These are phyloP conservation scores for Phrynocephalus versicolor DNA, from an alignment of 2,113 vertebrate genomes.

Conservation along the genomic window DNA sequence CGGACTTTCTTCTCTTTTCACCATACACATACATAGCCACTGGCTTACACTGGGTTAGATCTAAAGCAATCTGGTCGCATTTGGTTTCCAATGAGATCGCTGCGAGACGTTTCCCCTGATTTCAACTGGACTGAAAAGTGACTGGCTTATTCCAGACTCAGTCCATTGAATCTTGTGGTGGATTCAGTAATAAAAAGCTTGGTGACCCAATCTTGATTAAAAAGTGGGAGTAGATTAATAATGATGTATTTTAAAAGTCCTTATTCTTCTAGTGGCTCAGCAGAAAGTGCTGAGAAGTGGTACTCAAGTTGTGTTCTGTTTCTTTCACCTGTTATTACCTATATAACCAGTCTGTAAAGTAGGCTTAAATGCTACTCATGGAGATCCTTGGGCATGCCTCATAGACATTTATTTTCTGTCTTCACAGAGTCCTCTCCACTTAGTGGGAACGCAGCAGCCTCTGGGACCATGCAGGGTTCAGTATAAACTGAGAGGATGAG, in stretches of 20 bases:
- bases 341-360: background rate
- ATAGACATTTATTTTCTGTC: conserved; percentile 37
- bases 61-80: no score
- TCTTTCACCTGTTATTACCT: background rate
- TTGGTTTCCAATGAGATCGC: no score
- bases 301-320: background rate
- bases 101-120: background rate
- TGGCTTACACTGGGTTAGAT: background rate
- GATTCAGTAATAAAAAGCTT: background rate
- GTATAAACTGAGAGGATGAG: conserved; percentile 69
- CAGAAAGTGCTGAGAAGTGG: background rate
- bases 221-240: background rate
- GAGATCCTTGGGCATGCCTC: background rate
- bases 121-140: background rate
- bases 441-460: conserved; percentile 83
- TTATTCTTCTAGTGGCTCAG: background rate
- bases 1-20: background rate
- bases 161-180: background rate
- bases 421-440: conserved; percentile 77
- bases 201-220: background rate
- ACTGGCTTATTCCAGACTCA: no score
- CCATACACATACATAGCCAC: background rate
- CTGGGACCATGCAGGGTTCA: conserved; percentile 69
- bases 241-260: no score
- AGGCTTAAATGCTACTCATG: background rate